Base-by-base conservation (phyloP, 2,888 invertebrate species). In the Mongoloraphidia duomilia region DNA sequence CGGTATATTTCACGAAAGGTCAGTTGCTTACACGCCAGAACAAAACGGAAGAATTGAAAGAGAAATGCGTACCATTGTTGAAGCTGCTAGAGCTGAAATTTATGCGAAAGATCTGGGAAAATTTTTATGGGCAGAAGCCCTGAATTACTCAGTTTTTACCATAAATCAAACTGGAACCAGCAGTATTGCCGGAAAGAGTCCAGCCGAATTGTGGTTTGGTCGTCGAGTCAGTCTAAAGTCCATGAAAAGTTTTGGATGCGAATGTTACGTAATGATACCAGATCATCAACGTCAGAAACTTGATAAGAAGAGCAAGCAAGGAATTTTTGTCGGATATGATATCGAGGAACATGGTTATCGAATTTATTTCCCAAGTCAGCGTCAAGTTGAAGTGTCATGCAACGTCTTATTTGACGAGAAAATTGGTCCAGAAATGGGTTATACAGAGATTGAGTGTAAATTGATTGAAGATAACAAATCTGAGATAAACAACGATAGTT, bases 181-280 rank as follows among this genome's bases (percentile, higher is more conserved):
- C 12, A 50, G 46, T 4, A 35, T 47, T 34, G 47, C 47, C 8
- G 50, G 33, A 26, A 50, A 52, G 36, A 51, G 49, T 41, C 47
- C 53, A 26, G n/a, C n/a, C n/a, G 54, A 55, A 46, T 46, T 55
- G 41, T 55, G 54, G 54, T 55, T 55, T 45, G 54, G 53, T 14
- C 47, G 52, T 11, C 43, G 37, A 13, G 41, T 54, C n/a, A 44
- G 50, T 45, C 39, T 55, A 12, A 52, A 33, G 10, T 51, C 41
- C 41, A 9, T 52, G 34, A 50, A n/a, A 47, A 50, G 41, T 37
- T 50, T 53, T 50, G 50, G 51, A 39, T 53, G 50, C 41, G 52
- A 50, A 36, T 55, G 35, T 8, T 47, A 42, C 12, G 43, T 43
- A 33, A 13, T 49, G 37, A 36, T 49, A 44, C 49, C 44, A 38